Percentiles rank a stretch among this genome's conserved stretches.
These are phyloP conservation scores for Acrocephalus scirpaceus DNA, from an alignment of 2,797 vertebrate genomes.

Conservation along the genomic window DNA sequence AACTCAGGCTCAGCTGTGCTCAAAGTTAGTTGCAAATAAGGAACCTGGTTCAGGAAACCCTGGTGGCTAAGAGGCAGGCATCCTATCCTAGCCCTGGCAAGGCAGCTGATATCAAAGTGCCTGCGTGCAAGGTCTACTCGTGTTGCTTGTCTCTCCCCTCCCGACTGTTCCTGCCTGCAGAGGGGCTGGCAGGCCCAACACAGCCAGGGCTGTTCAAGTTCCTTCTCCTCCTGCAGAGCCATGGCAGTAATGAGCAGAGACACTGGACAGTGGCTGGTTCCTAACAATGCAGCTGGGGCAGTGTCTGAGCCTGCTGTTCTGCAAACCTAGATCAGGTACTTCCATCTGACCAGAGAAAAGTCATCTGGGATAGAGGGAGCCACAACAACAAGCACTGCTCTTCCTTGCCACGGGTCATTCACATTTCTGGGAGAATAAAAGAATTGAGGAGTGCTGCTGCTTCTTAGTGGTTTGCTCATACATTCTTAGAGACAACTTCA, in stretches of 20 bases:
- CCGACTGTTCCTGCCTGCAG: not conserved
- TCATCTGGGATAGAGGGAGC: not conserved
- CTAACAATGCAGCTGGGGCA: not conserved
- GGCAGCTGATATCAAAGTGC: not conserved
- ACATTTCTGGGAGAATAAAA: slow-evolving; percentile 19
- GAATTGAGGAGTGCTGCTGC: not conserved
- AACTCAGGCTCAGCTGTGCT: not conserved
- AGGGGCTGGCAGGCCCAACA: not conserved
- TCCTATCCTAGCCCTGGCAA: not conserved
- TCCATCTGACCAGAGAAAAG: not conserved
- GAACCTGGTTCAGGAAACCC: not conserved
- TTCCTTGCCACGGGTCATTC: not conserved
- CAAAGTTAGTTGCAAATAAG: not conserved
- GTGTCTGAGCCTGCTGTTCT: not conserved
- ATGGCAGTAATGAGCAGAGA: not conserved
- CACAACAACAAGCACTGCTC: not conserved
- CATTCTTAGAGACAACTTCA: not conserved
- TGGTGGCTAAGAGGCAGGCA: not conserved
- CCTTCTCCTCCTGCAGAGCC: not conserved
- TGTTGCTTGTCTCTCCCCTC: not conserved
- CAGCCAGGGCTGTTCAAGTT: not conserved
- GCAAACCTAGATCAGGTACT: not conserved
- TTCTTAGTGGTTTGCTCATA: not conserved
- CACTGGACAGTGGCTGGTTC: not conserved
- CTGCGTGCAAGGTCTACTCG: not conserved